Conservation (phyloP, 2,797 vertebrate genomes). For the Cryptoprocta ferox region DNA sequence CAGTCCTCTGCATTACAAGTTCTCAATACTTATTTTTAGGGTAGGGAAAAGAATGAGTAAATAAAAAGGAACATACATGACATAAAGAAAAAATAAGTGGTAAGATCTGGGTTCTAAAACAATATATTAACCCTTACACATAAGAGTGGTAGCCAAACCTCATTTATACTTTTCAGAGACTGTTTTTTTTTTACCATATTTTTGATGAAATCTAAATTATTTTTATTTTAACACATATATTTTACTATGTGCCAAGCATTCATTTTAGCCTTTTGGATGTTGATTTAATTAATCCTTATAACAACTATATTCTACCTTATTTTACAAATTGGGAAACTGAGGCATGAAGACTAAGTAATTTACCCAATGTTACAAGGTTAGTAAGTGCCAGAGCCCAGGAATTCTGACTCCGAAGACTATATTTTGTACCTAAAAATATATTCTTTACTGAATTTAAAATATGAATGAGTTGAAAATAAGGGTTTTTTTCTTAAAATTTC, state of each 20-base stretch:
- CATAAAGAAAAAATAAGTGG: background rate
- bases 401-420: background rate
- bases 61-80: slow-evolving; percentile 9
- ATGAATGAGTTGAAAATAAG: slow-evolving; percentile 18
- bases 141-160: background rate
- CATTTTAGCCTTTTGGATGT: background rate
- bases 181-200: background rate
- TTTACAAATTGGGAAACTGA: slow-evolving; percentile 32
- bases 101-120: slow-evolving; percentile 7
- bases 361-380: background rate
- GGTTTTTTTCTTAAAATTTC: background rate
- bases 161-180: slow-evolving; percentile 31
- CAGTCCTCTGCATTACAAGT: background rate
- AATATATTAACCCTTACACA: background rate
- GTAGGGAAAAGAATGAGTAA: slow-evolving; percentile 39
- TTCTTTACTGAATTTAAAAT: slow-evolving; percentile 32
- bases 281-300: background rate
- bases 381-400: background rate
- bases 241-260: background rate
- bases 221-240: slow-evolving; percentile 34
- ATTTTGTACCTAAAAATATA: background rate
- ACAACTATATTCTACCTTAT: background rate
- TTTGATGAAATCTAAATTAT: slow-evolving; percentile 22
- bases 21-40: slow-evolving; percentile 19
- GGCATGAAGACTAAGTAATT: background rate